Evolutionary conservation across 2,797 vertebrate genomes (phyloP).

Genomic region (Xiphophorus birchmanni): DNA sequence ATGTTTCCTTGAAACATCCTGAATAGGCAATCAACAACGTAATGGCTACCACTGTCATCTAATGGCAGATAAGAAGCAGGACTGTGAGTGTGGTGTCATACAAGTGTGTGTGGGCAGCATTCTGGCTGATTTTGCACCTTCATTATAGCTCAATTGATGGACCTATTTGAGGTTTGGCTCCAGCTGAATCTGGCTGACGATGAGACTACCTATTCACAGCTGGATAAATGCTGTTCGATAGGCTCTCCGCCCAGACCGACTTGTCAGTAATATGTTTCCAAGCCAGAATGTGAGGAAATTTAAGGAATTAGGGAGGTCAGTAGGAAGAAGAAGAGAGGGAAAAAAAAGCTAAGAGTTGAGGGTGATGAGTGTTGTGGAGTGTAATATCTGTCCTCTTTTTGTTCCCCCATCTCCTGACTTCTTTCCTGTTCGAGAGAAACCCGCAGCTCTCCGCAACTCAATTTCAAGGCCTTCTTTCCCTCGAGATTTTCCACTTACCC

Average conservation of each 20-base stretch:
- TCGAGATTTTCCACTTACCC: slow-evolving; percentile 15
- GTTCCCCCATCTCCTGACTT: slow-evolving; percentile 25
- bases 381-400: slow-evolving; percentile 39
- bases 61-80: slow-evolving; percentile 41
- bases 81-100: slow-evolving; percentile 19
- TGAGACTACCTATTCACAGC: slow-evolving; percentile 60
- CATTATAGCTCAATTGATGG: slow-evolving; percentile 67
- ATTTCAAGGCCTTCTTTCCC: slow-evolving; percentile 33
- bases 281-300: slow-evolving; percentile 34
- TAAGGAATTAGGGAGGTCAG: slow-evolving; percentile 39
- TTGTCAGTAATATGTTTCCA: slow-evolving; percentile 64
- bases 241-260: slow-evolving; percentile 65
- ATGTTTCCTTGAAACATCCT: slow-evolving; percentile 1
- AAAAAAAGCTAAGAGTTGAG: slow-evolving; percentile 28
- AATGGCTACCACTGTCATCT: slow-evolving; percentile 37
- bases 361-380: slow-evolving; percentile 54
- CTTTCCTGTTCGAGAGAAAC: slow-evolving; percentile 34
- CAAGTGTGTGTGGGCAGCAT: slow-evolving; percentile 47
- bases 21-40: slow-evolving; percentile 6
- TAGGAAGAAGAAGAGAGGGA: slow-evolving; percentile 25
- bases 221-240: slow-evolving; percentile 69
- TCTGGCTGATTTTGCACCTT: slow-evolving; percentile 46
- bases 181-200: slow-evolving; percentile 56
- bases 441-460: slow-evolving; percentile 24
- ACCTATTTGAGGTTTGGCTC: slow-evolving; percentile 66